Percentiles rank a stretch among this genome's conserved stretches.
Conservation (phyloP, 2,797 vertebrate genomes). For the Tiaroga cobitis region DNA sequence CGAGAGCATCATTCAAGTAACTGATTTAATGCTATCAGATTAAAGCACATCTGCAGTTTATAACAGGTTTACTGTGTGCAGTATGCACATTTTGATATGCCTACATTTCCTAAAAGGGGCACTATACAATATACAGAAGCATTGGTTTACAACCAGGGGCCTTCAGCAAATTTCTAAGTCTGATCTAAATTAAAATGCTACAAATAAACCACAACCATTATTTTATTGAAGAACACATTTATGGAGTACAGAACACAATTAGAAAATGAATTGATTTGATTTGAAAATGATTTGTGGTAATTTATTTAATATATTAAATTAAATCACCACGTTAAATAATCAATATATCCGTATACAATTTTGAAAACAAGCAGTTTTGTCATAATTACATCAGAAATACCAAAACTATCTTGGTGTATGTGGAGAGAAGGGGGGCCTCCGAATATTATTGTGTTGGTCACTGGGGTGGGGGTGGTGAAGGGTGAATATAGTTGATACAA, state of each 20-base stretch:
- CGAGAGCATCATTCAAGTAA: constrained; percentile 60
- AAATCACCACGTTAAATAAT: no score
- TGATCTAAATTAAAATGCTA: neutral
- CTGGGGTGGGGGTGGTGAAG: no score
- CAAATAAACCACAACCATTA: neutral
- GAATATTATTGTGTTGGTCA: no score
- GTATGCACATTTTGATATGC: neutral
- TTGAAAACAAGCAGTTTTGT: neutral
- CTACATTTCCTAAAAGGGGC: neutral
- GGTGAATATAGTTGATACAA: no score
- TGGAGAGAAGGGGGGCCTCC: no score
- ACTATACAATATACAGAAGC: neutral
- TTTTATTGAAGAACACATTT: neutral
- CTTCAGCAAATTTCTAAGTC: neutral
- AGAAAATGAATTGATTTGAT: no score
- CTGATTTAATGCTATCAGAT: neutral
- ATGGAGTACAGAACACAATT: neutral
- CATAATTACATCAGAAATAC: neutral
- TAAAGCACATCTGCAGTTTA: neutral
- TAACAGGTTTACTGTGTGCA: neutral
- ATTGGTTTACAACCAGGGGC: neutral
- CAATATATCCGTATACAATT: no score
- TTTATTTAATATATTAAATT: no score
- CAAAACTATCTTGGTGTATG: no score
- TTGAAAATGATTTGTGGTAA: no score